Percentiles rank a stretch among this genome's conserved stretches.
Conservation (phyloP, 2,797 vertebrate species). For the Sandelia bainsii region DNA sequence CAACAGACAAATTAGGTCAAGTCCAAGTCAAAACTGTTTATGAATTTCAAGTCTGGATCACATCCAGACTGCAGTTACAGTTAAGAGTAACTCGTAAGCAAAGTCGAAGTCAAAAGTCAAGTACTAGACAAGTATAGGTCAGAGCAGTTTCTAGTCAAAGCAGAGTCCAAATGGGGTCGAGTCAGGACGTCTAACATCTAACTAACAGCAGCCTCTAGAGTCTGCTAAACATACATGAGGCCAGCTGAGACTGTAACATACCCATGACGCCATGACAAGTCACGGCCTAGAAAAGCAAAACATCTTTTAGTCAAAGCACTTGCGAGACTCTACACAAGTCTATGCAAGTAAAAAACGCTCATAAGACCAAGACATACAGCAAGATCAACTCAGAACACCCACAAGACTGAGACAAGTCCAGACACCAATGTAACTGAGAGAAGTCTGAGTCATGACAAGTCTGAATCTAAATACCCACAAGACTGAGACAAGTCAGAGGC, state of each 20-base stretch:
- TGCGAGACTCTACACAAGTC: background rate
- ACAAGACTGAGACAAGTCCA: background rate
- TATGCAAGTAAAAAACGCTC: no score
- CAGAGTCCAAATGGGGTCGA: background rate
- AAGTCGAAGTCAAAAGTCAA: background rate
- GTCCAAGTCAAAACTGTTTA: background rate
- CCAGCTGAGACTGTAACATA: no score
- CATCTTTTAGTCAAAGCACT: background rate
- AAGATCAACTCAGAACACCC: no score
- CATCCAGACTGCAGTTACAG: no score
- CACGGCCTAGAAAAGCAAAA: background rate
- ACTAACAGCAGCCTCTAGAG: background rate
- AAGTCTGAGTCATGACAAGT: background rate
- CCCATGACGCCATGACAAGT: background rate
- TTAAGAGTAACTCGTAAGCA: background rate
- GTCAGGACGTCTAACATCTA: background rate
- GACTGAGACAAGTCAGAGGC: background rate
- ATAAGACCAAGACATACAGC: no score
- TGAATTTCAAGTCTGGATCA: background rate
- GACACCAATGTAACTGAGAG: background rate
- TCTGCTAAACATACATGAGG: no score
- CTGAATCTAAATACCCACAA: background rate
- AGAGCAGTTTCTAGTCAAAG: background rate
- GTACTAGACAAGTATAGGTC: background rate
- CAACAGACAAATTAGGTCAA: background rate